These are phyloP conservation scores for Protaetia brevitarsis DNA, from an alignment of 1,140 invertebrate species.

Conservation along the genomic window DNA sequence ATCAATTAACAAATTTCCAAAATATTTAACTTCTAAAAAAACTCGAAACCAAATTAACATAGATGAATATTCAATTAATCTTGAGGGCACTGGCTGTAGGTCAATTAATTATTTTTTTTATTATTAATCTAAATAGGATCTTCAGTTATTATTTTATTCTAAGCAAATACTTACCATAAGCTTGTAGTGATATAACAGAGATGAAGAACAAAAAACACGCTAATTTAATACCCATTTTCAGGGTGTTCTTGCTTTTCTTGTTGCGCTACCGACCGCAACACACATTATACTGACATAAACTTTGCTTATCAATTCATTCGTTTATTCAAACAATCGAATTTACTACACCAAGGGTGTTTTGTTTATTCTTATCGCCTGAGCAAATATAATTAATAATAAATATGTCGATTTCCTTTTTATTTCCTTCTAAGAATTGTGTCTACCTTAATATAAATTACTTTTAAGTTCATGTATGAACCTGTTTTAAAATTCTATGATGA, in stretches of 20 bases:
- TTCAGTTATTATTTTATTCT: background rate
- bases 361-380: background rate
- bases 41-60: background rate
- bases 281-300: slow-evolving; percentile 20
- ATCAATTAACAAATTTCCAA: too few relatives aligned
- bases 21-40: background rate
- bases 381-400: background rate
- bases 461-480: too few relatives aligned
- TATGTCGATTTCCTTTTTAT: too few relatives aligned
- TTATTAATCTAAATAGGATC: background rate
- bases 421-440: too few relatives aligned
- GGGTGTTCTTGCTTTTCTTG: background rate
- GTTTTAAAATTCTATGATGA: too few relatives aligned
- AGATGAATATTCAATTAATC: slow-evolving; percentile 19
- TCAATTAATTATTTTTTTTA: background rate
- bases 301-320: slow-evolving; percentile 16
- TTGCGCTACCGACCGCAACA: background rate
- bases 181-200: background rate
- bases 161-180: background rate
- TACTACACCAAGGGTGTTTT: slow-evolving; percentile 7
- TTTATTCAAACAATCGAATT: slow-evolving; percentile 22
- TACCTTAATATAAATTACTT: too few relatives aligned
- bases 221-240: background rate
- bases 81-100: slow-evolving; percentile 1
- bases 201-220: background rate